phyloP scores from a whole-genome alignment of 1,140 invertebrate genomes.

The Lucilia sericata region DNA sequence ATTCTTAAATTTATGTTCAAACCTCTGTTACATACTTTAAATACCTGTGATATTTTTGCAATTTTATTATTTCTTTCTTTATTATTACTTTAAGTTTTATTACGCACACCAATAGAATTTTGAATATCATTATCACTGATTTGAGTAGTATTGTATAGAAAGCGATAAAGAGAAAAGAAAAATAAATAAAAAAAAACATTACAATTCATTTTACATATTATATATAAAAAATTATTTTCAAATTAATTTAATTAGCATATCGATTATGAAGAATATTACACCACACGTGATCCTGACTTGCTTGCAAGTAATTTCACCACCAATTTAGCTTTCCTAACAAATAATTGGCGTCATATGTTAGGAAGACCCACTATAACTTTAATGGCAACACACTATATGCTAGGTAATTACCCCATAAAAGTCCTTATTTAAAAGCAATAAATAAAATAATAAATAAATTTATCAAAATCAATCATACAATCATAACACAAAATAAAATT shows the following conservation, averaged over 20 bases:
- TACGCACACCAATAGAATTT: too few species aligned
- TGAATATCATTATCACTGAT: not conserved
- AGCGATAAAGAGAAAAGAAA: not conserved
- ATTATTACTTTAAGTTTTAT: not conserved
- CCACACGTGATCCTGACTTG: conserved; percentile 89
- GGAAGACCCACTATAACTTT: conserved; percentile 89
- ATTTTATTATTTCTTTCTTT: not conserved
- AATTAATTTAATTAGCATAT: conserved; percentile 77
- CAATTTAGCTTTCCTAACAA: conserved; percentile 91
- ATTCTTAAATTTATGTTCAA: not conserved
- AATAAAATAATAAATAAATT: not conserved
- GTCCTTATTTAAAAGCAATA: not conserved
- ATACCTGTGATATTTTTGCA: not conserved
- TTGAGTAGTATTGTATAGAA: not conserved
- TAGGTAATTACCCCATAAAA: conserved; percentile 75
- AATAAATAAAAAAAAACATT: too few species aligned
- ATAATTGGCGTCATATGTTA: conserved; percentile 92
- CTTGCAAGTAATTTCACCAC: conserved; percentile 88
- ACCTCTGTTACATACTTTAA: not conserved
- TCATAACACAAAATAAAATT: not conserved
- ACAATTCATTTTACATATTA: conserved; percentile 1
- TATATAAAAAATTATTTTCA: not conserved
- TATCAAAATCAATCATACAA: not conserved
- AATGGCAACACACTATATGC: conserved; percentile 81
- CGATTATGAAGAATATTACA: conserved; percentile 94